phyloP scores from a whole-genome alignment of 2,113 vertebrate genomes.

The Syngnathus typhle region DNA sequence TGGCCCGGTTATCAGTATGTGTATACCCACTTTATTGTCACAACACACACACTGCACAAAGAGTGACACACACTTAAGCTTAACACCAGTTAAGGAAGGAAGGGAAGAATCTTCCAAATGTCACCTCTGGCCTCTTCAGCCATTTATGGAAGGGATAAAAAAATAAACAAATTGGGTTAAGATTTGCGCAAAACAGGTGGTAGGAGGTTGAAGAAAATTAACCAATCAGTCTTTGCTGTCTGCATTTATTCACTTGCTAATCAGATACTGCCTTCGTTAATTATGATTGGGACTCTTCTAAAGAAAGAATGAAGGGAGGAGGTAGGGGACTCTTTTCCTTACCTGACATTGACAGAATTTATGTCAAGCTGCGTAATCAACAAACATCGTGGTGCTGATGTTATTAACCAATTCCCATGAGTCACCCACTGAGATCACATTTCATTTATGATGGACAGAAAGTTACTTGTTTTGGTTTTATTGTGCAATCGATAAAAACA shows the following conservation, averaged over 20 bases:
- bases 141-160: conserved; percentile 72
- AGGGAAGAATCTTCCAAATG: conserved; percentile 67
- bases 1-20: not conserved
- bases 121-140: conserved; percentile 68
- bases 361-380: conserved; percentile 64
- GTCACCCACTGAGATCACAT: not conserved
- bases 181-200: conserved; percentile 76
- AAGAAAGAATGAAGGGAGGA: conserved; percentile 27
- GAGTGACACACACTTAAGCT: conserved; percentile 37
- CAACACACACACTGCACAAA: conserved; percentile 12
- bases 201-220: conserved; percentile 73
- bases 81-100: conserved; percentile 39
- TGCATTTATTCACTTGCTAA: conserved; percentile 75
- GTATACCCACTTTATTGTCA: not conserved
- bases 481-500: not conserved
- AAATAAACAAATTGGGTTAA: conserved; percentile 77
- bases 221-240: conserved; percentile 75
- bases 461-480: not conserved
- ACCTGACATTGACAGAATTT: conserved; percentile 57
- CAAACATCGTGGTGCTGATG: conserved; percentile 49
- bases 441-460: not conserved
- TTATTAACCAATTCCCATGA: not conserved
- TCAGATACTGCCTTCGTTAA: conserved; percentile 76
- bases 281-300: conserved; percentile 73
- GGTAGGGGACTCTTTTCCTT: conserved; percentile 21